Percentiles rank a stretch among this genome's conserved stretches.
Evolutionary conservation across 2,797 vertebrate species (phyloP).

Genomic region (Synanceia verrucosa): DNA sequence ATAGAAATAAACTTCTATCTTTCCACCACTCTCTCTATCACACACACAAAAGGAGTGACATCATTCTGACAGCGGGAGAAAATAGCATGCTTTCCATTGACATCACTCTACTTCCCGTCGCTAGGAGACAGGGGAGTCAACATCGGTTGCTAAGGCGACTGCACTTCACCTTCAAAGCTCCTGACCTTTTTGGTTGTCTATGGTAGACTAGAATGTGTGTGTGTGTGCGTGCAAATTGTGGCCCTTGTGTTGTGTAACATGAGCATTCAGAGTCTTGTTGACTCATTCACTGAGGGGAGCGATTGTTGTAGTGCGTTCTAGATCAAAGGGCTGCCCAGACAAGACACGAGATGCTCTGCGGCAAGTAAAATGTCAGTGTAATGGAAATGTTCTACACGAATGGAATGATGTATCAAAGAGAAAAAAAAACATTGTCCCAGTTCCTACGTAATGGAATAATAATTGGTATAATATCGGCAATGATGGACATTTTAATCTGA

Average conservation of each 20-base stretch:
- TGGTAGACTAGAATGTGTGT: constrained; percentile 22
- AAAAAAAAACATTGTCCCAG: not conserved
- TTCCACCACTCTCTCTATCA: constrained; percentile 34
- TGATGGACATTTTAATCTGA: not conserved
- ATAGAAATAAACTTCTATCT: constrained; percentile 56
- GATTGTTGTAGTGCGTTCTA: constrained; percentile 16
- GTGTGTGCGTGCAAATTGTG: constrained; percentile 16
- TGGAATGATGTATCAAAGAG: not conserved
- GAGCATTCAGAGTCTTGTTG: constrained; percentile 56
- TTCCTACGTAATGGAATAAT: not conserved
- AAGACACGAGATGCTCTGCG: not conserved
- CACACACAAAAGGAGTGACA: constrained; percentile 65
- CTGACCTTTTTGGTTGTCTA: constrained; percentile 72
- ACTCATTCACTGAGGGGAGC: constrained; percentile 49
- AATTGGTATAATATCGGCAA: not conserved
- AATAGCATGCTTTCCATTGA: constrained; percentile 81
- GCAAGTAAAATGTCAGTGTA: not conserved
- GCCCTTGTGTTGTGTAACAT: constrained; percentile 61
- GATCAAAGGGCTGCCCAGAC: constrained; percentile 25
- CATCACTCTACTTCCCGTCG: constrained; percentile 82
- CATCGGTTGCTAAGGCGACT: constrained; percentile 81
- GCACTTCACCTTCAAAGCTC: constrained; percentile 81
- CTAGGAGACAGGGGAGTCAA: constrained; percentile 81
- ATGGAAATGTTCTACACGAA: not conserved
- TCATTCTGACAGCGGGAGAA: constrained; percentile 74